Base-by-base conservation (phyloP, 2,888 invertebrate species). In the Apodemia zela region DNA sequence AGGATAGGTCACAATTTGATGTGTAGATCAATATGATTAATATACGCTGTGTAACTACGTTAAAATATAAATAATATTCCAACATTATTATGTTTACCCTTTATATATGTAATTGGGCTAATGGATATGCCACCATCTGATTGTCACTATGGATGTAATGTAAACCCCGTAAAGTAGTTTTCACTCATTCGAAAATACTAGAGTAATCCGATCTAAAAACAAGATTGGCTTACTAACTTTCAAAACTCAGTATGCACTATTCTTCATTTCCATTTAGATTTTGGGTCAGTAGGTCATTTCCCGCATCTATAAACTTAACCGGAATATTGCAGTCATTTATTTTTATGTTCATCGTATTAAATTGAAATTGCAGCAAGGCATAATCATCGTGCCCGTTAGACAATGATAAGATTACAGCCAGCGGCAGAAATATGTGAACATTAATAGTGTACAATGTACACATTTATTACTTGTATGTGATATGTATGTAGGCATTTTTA, bases 221-320 rank as follows among this genome's bases (percentile, higher is more conserved):
- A 17, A 51, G 51, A 51, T 51, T 51, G 51, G 51, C 51, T 51
- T 18, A 51, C 54, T 21, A 18, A 54, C 54, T 54, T 18, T 49
- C 49, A 49, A 54, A 54, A 25, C 25, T 54, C 54, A 54, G 54
- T 54, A 54, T 54, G 54, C 54, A 21, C 54, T 54, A 54, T 54
- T 54, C 54, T 54, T 54, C 25, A 54, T 54, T 54, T 54, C 54
- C 54, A 54, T 54, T 54, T 54, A 54, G 54, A 25, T 54, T 25
- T 54, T 54, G 54, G 54, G 54, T 54, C 54, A 54, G 21, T 54
- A 54, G 54, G 54, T 54, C 54, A 21, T 54, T 54, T 54, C 21
- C 54, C 54, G 54, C 54, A 54, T 54, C 54, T 54, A 54, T 54
- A 54, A 54, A 21, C 54, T 54, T 54, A 54, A 54, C 54, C 54